phyloP scores from a whole-genome alignment of 2,797 vertebrate genomes.

The Euthynnus affinis region DNA sequence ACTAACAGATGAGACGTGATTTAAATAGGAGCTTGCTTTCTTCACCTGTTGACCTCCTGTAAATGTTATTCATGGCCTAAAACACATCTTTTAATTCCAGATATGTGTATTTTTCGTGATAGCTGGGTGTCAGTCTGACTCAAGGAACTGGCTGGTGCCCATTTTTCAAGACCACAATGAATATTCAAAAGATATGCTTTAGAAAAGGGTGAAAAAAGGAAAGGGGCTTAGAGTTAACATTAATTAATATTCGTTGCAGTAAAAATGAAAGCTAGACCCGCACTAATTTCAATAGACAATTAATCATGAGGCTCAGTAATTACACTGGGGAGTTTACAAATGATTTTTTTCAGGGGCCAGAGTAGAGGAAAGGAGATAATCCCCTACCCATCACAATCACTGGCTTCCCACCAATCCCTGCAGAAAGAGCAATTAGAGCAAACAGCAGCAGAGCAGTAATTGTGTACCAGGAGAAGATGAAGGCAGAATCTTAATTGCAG shows the following conservation, averaged over 20 bases:
- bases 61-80: slow-evolving; percentile 86
- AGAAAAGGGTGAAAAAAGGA: slow-evolving; percentile 84
- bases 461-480: slow-evolving; percentile 93
- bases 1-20: slow-evolving; percentile 83
- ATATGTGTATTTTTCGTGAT: slow-evolving; percentile 88
- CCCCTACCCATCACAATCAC: slow-evolving; percentile 95
- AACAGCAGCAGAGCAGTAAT: slow-evolving; percentile 95
- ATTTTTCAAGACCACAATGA: slow-evolving; percentile 96
- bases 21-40: slow-evolving; percentile 83
- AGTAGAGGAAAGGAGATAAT: slow-evolving; percentile 94
- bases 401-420: slow-evolving; percentile 96
- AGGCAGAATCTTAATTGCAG: slow-evolving; percentile 95
- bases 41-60: slow-evolving; percentile 79
- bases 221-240: slow-evolving; percentile 91
- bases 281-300: slow-evolving; percentile 99
- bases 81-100: slow-evolving; percentile 85
- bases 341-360: slow-evolving; percentile 94
- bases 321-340: slow-evolving; percentile 99
- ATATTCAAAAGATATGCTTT: slow-evolving; percentile 96
- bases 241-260: slow-evolving; percentile 99
- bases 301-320: slow-evolving; percentile 99
- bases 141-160: slow-evolving; percentile 86
- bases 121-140: slow-evolving; percentile 90
- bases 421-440: slow-evolving; percentile 97
- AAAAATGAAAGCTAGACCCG: slow-evolving; percentile 99